Base-by-base conservation (phyloP, 2,888 invertebrate genomes). In the Anthophora plumipes region DNA sequence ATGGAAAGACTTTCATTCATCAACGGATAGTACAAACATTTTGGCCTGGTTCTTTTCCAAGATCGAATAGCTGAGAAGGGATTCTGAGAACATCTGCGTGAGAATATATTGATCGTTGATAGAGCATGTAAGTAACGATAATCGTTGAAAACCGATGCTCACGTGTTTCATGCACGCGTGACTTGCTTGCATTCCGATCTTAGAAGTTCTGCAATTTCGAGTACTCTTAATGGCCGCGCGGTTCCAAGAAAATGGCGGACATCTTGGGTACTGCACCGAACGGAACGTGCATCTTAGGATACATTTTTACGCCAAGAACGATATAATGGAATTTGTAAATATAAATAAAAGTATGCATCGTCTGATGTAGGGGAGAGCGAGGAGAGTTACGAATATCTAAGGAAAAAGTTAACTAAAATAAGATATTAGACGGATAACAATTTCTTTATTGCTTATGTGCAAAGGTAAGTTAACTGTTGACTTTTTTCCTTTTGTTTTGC, bases 1-100 rank as follows among this genome's bases (percentile, higher is more conserved):
- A 59, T 75, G 75, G 81, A 64, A 72, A 82, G 59, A 2, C 61
- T 82, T 69, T 80, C 82, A 69, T 81, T 76, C 71, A 68, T 52
- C 37, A 17, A 17, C 2, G 25, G 12, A 22, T n/a, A n/a, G n/a
- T n/a, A 7, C 2, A 8, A 25, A 41, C 3, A 6, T 25, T 25
- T 20, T 46, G 8, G 41, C 37, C 14, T 39, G 17, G n/a, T 46
- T 52, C 17, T 52, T 22, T 72, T n/a, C 43, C 37, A 22, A 41
- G 48, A 70, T 59, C 48, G n/a, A 43, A 46, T 8, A 60, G 1
- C 8, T 12, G 3, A 12, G 39, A 31, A 31, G 4, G 1, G 1
- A 7, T 41, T 43, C 39, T 39, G 4, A 12, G 22, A 41, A 59
- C 57, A 67, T 43, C 31, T 9, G 7, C 12, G 1, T 1, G n/a